Conservation (phyloP, 2,113 vertebrate species). For the Haemorhous mexicanus region DNA sequence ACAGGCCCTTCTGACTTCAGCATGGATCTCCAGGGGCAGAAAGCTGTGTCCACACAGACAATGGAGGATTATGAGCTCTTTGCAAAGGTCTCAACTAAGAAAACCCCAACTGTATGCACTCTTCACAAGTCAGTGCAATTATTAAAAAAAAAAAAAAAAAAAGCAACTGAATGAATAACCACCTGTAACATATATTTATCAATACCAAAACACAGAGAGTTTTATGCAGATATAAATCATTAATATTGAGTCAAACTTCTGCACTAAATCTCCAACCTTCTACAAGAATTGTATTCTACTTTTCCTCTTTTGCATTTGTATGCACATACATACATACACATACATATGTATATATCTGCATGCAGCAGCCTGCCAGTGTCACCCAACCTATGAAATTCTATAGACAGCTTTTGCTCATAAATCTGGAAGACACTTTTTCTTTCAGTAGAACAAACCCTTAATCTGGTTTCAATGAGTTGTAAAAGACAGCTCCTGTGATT, state of each 20-base stretch:
- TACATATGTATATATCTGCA: not conserved
- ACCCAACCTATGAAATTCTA: not conserved
- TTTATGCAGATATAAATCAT: not conserved
- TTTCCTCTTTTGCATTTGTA: not conserved
- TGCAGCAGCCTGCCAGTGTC: not conserved
- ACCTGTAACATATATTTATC: not conserved
- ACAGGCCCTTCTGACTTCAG: not conserved
- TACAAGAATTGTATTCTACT: not conserved
- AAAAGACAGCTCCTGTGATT: constrained; percentile 52
- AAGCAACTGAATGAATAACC: not conserved
- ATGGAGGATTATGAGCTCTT: not conserved
- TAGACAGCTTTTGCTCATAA: constrained; percentile 12
- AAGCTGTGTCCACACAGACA: not conserved
- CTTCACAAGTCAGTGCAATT: not conserved
- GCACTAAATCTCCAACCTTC: not conserved
- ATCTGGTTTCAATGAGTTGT: constrained; percentile 50
- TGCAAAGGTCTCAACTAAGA: not conserved
- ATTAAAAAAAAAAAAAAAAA: not conserved
- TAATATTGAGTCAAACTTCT: not conserved
- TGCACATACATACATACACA: rapidly evolving
- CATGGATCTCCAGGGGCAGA: not conserved
- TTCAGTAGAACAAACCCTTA: constrained; percentile 26
- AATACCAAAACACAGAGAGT: not conserved
- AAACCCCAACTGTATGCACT: not conserved
- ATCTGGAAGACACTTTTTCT: constrained; percentile 37